Evolutionary conservation across 2,113 vertebrate genomes (phyloP).

Genomic region (western clawed frog (Xenopus tropicalis)): UCB_Xtro_10.0 CM004446.2:3756501-3757000

Average conservation of each 20-base stretch:
- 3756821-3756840: neutral
- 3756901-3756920: slow-evolving; percentile 57
- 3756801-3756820: neutral
- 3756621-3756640: neutral
- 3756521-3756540: no score
- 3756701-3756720: slow-evolving; percentile 15
- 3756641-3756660: slow-evolving; percentile 32
- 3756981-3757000: no score
- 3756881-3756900: slow-evolving; percentile 55
- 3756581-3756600: neutral
- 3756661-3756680: slow-evolving; percentile 8
- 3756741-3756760: slow-evolving; percentile 9
- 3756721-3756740: slow-evolving; percentile 7
- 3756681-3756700: slow-evolving; percentile 14
- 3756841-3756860: slow-evolving; percentile 40
- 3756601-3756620: slow-evolving; percentile 11
- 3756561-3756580: no score
- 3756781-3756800: neutral
- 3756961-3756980: slow-evolving; percentile 59
- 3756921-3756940: slow-evolving; percentile 68
- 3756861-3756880: slow-evolving; percentile 58
- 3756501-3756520: no score
- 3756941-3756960: slow-evolving; percentile 71
- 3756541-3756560: no score
- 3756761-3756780: slow-evolving; percentile 33